Conservation (phyloP, 2,113 vertebrate species). For the Motacilla tschutschensis region DNA sequence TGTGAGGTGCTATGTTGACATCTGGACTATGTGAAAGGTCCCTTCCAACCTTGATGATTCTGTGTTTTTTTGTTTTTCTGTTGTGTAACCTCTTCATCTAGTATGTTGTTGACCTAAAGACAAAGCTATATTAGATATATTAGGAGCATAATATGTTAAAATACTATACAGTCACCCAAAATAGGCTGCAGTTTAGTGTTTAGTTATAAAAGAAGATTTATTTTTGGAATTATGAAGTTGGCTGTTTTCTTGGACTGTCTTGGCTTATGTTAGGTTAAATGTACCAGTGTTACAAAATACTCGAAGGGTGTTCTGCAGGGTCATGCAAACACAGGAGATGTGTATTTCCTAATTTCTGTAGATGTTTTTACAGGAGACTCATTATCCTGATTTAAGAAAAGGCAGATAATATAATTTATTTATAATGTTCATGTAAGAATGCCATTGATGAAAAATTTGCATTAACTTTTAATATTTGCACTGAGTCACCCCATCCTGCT, state of each 20-base stretch:
- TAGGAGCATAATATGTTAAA: neutral
- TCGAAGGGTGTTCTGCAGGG: neutral
- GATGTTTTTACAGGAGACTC: neutral
- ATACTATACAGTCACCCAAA: neutral
- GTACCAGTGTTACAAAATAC: neutral
- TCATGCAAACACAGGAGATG: neutral
- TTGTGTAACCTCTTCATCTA: neutral
- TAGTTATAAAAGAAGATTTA: neutral
- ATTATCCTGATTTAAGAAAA: neutral
- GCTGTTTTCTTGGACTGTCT: neutral
- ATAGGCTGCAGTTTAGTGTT: neutral
- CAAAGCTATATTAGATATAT: neutral
- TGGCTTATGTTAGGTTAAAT: neutral
- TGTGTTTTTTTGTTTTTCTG: neutral
- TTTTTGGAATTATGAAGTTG: neutral
- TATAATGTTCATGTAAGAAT: neutral
- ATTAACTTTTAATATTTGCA: neutral
- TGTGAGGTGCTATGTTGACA: neutral
- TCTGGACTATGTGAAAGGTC: neutral
- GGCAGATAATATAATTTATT: neutral
- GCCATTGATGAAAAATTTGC: neutral
- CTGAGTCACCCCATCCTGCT: fast-evolving
- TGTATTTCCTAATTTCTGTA: neutral
- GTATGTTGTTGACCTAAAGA: neutral
- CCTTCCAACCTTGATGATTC: neutral